Evolutionary conservation across 2,797 vertebrate species (phyloP).

Genomic region (Acrocephalus scirpaceus): DNA sequence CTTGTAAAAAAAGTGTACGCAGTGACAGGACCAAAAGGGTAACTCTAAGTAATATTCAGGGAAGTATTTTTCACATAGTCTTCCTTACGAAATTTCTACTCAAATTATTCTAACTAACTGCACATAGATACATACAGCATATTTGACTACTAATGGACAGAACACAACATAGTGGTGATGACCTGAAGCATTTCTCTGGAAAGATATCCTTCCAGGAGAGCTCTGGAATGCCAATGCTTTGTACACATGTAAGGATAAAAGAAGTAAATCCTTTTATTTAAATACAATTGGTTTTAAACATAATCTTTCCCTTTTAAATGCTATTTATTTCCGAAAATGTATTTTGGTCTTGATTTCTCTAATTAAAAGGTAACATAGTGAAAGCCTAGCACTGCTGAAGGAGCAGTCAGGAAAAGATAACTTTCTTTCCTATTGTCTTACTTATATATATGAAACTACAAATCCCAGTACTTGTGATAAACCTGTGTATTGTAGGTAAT

Average conservation of each 20-base stretch:
- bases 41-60: neutral
- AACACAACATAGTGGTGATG: neutral
- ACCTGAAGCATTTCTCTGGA: neutral
- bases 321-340: neutral
- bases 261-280: neutral
- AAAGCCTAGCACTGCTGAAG: neutral
- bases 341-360: neutral
- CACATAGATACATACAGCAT: neutral
- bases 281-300: neutral
- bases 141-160: neutral
- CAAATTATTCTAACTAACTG: neutral
- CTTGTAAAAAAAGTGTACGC: fast-evolving
- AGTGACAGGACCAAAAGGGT: neutral
- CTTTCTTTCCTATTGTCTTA: neutral
- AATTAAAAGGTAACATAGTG: neutral
- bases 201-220: neutral
- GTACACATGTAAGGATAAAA: neutral
- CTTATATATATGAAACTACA: neutral
- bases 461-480: neutral
- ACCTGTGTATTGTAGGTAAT: neutral
- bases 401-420: neutral
- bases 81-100: neutral
- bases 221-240: neutral
- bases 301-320: neutral
- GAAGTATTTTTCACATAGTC: neutral